Evolutionary conservation across 2,113 vertebrate genomes (phyloP), one percentile per base, ranked within the genome.

Genomic region (Nipponia nippon): DNA sequence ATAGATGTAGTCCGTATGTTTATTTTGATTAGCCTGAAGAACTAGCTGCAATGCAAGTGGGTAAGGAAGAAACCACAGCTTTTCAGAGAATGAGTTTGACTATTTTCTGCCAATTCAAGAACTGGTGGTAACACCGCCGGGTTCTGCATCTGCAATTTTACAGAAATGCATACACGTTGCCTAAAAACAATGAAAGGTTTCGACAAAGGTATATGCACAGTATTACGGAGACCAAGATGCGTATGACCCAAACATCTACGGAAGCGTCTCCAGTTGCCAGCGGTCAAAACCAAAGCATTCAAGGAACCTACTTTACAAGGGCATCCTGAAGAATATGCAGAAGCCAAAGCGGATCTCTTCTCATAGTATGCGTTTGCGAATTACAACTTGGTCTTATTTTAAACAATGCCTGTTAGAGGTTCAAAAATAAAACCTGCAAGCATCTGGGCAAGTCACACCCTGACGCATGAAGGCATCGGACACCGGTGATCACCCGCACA

Each of bases 391-490:
- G 13, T 6, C 44, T 22, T 3, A 21, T 20, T 38, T 30, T 4
- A 27, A 27, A 6, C 16, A 6, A 23, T 3, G 2, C 0, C 1
- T 2, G 18, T 20, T 15, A 11, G 19, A 36, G 23, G 10, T 2
- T 11, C 21, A 8, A 19, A 16, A 20, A 29, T 7, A 20, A 30
- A 30, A 6, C 0, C 63, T 3, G 47, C 13, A 9, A 8, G 21
- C 23, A 29, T 3, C 11, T 0, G n/a, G 20, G 20, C 44, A 8
- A 55, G 69, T 80, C 79, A 26, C 85, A 14, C 44, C 61, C 65
- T 0, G 56, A 5, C 0, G 44, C 0, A 3, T 0, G 44, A 29
- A 21, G 52, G 44, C 72, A 30, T 1, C 25, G 25, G 20, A 13
- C 23, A 10, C 32, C 16, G 2, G 4, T 0, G 18, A 15, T 9